Percentiles rank a stretch among this genome's conserved stretches.
Conservation (phyloP, 2,888 invertebrate species). For the Bugula neritina region DNA sequence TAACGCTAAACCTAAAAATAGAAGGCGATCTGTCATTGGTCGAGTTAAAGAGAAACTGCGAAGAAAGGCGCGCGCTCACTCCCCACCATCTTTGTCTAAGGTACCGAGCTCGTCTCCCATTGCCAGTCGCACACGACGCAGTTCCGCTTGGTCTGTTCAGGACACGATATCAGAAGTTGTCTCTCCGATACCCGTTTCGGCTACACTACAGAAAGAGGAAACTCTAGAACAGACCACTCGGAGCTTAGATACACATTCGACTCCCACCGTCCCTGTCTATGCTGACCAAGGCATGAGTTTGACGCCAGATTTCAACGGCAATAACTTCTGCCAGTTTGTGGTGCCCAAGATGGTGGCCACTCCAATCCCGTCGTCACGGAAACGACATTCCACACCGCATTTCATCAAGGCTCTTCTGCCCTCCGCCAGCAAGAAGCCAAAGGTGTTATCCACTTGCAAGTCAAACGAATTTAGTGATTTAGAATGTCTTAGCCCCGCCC, state of each 20-base stretch:
- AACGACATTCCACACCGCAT: neutral
- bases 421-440: neutral
- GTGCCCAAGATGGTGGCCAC: neutral
- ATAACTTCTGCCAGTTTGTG: too few relatives aligned
- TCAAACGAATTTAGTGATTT: neutral
- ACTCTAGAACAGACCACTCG: neutral
- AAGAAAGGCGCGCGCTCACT: neutral
- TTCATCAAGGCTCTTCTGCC: neutral
- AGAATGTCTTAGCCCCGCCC: neutral
- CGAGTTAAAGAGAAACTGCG: neutral
- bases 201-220: neutral
- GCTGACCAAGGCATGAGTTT: neutral
- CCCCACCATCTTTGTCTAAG: neutral
- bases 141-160: neutral
- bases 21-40: neutral
- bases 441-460: neutral
- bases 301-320: neutral
- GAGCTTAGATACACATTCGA: too few relatives aligned
- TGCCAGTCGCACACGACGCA: neutral
- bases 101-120: neutral
- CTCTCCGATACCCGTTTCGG: neutral
- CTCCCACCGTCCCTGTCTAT: neutral
- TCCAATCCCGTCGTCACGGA: neutral
- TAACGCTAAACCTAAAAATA: neutral
- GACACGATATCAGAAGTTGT: neutral